phyloP scores from a whole-genome alignment of 2,888 invertebrate species.

The Eupithecia insigniata region DNA sequence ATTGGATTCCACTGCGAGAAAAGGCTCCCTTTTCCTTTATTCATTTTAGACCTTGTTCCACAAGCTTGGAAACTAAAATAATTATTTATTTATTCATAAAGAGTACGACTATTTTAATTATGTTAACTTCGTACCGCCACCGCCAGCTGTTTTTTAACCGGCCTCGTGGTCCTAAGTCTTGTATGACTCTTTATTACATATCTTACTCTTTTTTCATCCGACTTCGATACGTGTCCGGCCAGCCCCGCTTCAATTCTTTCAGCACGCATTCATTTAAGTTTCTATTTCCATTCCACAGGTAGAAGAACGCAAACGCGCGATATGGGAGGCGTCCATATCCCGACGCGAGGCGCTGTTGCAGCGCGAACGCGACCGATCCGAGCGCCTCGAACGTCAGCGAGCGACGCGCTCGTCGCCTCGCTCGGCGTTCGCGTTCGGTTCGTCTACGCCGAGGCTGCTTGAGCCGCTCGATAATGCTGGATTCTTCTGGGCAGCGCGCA shows the following conservation, averaged over 20 bases:
- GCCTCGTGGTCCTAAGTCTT: neutral
- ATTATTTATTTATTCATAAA: too few species aligned
- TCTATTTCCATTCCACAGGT: conserved; percentile 79
- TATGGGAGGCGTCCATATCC: conserved; percentile 94
- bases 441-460: conserved; percentile 94
- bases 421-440: conserved; percentile 94
- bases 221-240: neutral
- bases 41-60: neutral
- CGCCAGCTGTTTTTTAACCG: neutral
- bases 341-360: conserved; percentile 93
- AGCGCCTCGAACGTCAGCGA: conserved; percentile 91
- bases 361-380: conserved; percentile 93
- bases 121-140: neutral
- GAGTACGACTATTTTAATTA: too few species aligned
- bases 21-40: neutral
- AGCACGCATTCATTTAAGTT: neutral
- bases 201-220: neutral
- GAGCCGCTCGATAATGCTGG: conserved; percentile 92
- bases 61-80: too few species aligned
- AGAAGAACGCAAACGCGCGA: conserved; percentile 94
- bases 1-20: neutral
- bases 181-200: neutral
- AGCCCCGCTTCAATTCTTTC: neutral
- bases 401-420: conserved; percentile 88
- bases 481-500: conserved; percentile 93